Evolutionary conservation across 1,140 invertebrate genomes (phyloP).

Genomic region (Araneus ventricosus): DNA sequence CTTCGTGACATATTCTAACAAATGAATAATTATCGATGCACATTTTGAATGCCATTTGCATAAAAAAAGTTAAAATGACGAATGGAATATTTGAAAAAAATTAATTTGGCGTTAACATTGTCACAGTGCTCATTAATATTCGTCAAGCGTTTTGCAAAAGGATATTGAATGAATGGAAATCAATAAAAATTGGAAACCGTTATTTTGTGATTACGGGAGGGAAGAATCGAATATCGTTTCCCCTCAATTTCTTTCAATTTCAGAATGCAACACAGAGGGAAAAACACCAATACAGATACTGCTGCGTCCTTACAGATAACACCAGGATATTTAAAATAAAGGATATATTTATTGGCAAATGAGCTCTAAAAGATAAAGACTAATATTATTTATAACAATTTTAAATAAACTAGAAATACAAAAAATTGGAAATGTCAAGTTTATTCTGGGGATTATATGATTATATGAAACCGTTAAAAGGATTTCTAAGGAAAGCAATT

Average conservation of each 20-base stretch:
- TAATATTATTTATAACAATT: too few relatives aligned
- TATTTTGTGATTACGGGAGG: not conserved
- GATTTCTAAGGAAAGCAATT: too few relatives aligned
- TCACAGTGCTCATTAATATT: not conserved
- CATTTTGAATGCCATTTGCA: not conserved
- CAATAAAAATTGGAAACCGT: conserved; percentile 26
- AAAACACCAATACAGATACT: not conserved
- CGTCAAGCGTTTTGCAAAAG: not conserved
- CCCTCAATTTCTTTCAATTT: not conserved
- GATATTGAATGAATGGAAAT: not conserved
- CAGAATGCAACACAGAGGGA: not conserved
- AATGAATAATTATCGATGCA: too few relatives aligned
- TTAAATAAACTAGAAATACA: too few relatives aligned
- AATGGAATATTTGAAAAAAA: not conserved
- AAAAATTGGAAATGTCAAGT: too few relatives aligned
- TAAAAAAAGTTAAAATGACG: not conserved
- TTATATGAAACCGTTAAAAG: too few relatives aligned
- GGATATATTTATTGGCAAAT: not conserved
- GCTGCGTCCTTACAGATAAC: not conserved
- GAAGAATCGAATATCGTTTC: not conserved
- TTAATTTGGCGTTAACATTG: not conserved
- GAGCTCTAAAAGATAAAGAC: too few relatives aligned
- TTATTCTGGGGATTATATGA: too few relatives aligned
- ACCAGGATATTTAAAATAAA: not conserved
- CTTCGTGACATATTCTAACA: not conserved